Conservation (phyloP, 2,113 vertebrate species). For the Grammomys surdaster region DNA sequence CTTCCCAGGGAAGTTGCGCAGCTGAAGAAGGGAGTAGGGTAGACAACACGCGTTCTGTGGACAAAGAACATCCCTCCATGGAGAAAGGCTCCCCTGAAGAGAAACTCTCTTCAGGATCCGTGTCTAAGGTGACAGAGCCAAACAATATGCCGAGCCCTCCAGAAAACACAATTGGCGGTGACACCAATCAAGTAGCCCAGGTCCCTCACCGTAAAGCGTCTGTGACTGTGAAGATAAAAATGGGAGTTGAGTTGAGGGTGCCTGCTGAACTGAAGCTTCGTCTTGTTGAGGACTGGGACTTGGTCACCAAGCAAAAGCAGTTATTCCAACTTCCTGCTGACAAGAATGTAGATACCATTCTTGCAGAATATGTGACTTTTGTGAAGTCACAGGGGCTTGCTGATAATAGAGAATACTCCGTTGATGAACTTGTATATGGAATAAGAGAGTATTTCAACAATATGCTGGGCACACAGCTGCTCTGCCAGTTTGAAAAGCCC, state of each 20-base stretch:
- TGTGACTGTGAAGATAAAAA: constrained; percentile 87
- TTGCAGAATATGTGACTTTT: constrained; percentile 97
- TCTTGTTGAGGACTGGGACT: constrained; percentile 98
- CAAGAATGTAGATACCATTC: constrained; percentile 95
- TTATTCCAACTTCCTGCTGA: constrained; percentile 95
- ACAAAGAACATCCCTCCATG: neutral
- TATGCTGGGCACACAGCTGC: constrained; percentile 97
- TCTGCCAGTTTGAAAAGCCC: constrained; percentile 97
- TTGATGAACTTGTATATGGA: constrained; percentile 96
- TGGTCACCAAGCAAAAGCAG: constrained; percentile 98
- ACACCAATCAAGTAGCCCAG: constrained; percentile 94
- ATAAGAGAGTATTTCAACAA: constrained; percentile 98
- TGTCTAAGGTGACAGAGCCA: constrained; percentile 23
- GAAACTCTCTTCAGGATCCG: constrained; percentile 65
- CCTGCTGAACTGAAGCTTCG: constrained; percentile 96
- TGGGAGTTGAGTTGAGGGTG: constrained; percentile 98
- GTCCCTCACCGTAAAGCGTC: constrained; percentile 96
- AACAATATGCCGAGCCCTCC: constrained; percentile 83
- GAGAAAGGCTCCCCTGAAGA: neutral
- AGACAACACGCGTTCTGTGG: neutral
- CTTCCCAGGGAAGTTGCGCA: neutral
- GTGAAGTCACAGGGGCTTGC: constrained; percentile 97
- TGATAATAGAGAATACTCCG: constrained; percentile 97
- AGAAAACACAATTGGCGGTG: constrained; percentile 83
- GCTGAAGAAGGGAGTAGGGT: neutral